Evolutionary conservation across 2,797 vertebrate species (phyloP).

Genomic region (Clarias laeviceps): DNA sequence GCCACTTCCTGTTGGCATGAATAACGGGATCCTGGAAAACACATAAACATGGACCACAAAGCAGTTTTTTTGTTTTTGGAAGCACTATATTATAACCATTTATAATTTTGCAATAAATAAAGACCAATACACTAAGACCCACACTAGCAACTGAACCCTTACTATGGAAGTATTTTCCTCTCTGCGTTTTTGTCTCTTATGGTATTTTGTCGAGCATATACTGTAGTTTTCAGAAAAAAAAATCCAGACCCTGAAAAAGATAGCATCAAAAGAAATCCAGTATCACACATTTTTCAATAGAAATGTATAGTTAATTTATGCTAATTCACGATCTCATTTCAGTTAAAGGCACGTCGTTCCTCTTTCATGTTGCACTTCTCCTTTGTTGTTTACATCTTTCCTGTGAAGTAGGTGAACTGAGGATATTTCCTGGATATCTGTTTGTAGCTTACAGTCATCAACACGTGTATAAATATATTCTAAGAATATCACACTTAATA

Average conservation of each 20-base stretch:
- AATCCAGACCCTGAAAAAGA: background rate
- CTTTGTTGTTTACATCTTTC: background rate
- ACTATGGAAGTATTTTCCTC: background rate
- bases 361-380: background rate
- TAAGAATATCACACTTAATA: background rate
- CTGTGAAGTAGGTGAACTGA: background rate
- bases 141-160: background rate
- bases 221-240: background rate
- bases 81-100: background rate
- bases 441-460: background rate
- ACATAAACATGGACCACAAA: conserved; percentile 61
- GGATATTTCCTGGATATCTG: background rate
- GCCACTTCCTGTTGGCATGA: conserved; percentile 68
- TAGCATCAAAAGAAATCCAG: background rate
- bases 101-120: background rate
- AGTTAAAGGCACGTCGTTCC: background rate
- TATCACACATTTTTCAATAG: background rate
- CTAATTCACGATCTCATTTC: background rate
- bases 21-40: conserved; percentile 71
- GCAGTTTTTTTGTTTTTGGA: background rate
- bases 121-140: background rate
- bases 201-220: background rate
- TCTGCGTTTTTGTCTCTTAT: background rate
- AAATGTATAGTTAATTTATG: background rate
- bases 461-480: background rate